phyloP scores from a whole-genome alignment of 2,888 invertebrate species.

The Syrista parreyssii region DNA sequence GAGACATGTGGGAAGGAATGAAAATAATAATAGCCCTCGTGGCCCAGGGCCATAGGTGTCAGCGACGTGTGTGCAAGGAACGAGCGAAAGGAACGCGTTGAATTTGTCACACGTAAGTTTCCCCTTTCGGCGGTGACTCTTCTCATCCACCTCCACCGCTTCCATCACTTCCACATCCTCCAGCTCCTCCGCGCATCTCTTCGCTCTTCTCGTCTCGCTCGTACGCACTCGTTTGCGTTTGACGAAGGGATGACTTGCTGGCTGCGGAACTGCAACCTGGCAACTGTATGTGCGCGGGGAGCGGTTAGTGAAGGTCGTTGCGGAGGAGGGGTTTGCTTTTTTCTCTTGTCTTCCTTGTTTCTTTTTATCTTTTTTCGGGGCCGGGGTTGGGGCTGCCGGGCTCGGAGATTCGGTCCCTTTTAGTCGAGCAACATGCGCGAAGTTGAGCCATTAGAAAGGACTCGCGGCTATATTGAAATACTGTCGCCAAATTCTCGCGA shows the following conservation, averaged over 20 bases:
- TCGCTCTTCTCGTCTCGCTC: not conserved
- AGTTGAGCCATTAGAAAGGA: constrained; percentile 34
- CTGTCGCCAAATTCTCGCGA: constrained; percentile 50
- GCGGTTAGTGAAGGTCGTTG: constrained; percentile 6
- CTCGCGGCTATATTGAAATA: constrained; percentile 56
- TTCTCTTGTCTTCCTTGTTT: too few relatives aligned
- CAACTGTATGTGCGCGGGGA: too few relatives aligned
- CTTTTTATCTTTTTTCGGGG: constrained; percentile 9
- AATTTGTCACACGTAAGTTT: constrained; percentile 62
- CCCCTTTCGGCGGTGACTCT: constrained; percentile 18
- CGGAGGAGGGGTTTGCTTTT: constrained; percentile 37
- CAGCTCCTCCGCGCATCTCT: not conserved
- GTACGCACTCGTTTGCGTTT: not conserved
- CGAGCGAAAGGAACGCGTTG: constrained; percentile 42
- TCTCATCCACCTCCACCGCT: constrained; percentile 11
- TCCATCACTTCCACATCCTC: not conserved
- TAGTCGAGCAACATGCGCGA: constrained; percentile 25
- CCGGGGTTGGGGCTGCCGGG: constrained; percentile 34
- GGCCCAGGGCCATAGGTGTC: constrained; percentile 62
- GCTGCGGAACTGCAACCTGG: too few relatives aligned
- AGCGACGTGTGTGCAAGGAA: constrained; percentile 39
- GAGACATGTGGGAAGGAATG: constrained; percentile 57
- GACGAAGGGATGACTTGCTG: too few relatives aligned
- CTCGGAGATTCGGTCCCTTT: constrained; percentile 46
- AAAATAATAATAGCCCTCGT: constrained; percentile 62